Evolutionary conservation across 2,797 vertebrate genomes (phyloP), one percentile per base, ranked within the genome.

Genomic region (Esox masquinongy): DNA sequence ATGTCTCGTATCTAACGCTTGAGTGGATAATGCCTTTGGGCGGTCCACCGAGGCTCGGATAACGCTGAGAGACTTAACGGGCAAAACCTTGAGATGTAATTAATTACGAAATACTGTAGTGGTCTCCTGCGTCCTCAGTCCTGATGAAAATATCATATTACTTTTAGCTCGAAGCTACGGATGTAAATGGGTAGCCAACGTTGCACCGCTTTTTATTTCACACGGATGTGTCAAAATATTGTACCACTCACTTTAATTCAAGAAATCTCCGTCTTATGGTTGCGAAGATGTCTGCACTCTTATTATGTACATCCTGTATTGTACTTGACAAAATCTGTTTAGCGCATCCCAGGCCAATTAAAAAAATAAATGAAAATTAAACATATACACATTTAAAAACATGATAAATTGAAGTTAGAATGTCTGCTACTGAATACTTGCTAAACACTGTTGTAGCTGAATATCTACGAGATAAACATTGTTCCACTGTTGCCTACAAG

Each of bases 71-170:
- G n/a, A 59, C 53, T 22, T 22, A 59, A n/a, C 19, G n/a, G 53
- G 53, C 53, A 59, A 24, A 43, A 59, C 53, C 53, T n/a, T n/a
- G 53, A 59, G n/a, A 59, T 59, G 53, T 59, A 59, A 59, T 59
- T 59, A 59, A 59, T n/a, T 59, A 59, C 8, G 53, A 59, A 22
- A 59, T 22, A 59, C 2, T 22, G 53, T 59, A 59, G 53, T 15
- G 2, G 53, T 59, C 53, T 59, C n/a, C n/a, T 22, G 53, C 19
- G 53, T 31, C 6, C 51, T n/a, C n/a, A 11, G 53, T 56, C n/a
- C n/a, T 56, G 2, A 9, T 56, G 53, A 22, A 56, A 22, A 56
- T 56, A 56, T 3, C 19, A 22, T 22, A 8, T n/a, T 8, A n/a
- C 53, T 56, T 56, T 56, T 56, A 56, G 53, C 53, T 56, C 2